These are phyloP conservation scores for Aspidoscelis tigris DNA, from an alignment of 2,113 vertebrate species.

Conservation along the genomic window DNA sequence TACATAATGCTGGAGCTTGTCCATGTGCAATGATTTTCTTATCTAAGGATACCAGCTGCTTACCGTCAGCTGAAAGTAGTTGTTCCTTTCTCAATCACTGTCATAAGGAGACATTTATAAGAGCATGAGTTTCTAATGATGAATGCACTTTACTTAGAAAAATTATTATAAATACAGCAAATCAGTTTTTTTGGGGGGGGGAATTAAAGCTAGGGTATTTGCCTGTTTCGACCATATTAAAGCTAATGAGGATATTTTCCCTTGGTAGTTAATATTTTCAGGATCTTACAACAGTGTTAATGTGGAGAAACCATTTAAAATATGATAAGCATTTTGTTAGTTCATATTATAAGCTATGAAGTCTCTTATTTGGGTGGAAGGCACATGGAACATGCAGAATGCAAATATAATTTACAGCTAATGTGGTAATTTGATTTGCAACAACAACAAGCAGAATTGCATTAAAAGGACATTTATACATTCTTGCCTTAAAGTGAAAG, in stretches of 20 bases:
- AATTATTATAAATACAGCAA: slow-evolving; percentile 79
- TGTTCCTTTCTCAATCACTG: slow-evolving; percentile 80
- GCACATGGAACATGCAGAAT: slow-evolving; percentile 48
- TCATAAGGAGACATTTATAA: slow-evolving; percentile 77
- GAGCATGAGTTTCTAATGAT: slow-evolving; percentile 75
- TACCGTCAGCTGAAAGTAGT: slow-evolving; percentile 74
- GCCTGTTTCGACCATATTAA: slow-evolving; percentile 72
- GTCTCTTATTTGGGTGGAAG: slow-evolving; percentile 62
- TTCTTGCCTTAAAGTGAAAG: slow-evolving; percentile 40
- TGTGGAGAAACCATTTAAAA: slow-evolving; percentile 61
- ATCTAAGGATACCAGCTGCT: slow-evolving; percentile 82
- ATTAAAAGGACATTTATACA: slow-evolving; percentile 54
- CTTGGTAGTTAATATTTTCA: slow-evolving; percentile 70
- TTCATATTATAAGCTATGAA: slow-evolving; percentile 67
- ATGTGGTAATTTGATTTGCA: slow-evolving; percentile 55
- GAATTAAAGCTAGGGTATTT: slow-evolving; percentile 70
- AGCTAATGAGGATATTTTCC: slow-evolving; percentile 74
- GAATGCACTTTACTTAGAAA: slow-evolving; percentile 72
- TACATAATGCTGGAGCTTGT: slow-evolving; percentile 69
- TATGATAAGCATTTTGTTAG: slow-evolving; percentile 61
- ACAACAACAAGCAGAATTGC: slow-evolving; percentile 36
- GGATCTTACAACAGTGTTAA: slow-evolving; percentile 70
- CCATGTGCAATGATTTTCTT: slow-evolving; percentile 75
- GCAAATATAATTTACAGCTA: slow-evolving; percentile 58
- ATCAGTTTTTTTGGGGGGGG: slow-evolving; percentile 71